A percentile compares a stretch with the other conserved stretches of the same genome.
These are phyloP conservation scores for Ellobium chinense DNA, from an alignment of 2,888 invertebrate species.

Conservation along the genomic window DNA sequence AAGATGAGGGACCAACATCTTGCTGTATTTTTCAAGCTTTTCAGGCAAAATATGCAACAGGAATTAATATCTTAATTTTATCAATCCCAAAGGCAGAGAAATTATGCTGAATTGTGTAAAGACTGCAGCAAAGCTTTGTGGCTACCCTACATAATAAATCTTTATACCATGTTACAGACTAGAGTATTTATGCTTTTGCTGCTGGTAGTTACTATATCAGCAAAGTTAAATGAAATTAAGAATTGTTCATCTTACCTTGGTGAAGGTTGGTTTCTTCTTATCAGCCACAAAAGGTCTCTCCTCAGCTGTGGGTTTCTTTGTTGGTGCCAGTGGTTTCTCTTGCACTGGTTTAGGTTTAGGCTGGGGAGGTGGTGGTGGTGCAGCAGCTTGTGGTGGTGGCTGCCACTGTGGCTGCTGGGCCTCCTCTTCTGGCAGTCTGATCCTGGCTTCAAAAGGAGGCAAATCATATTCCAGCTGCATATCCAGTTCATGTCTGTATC, in stretches of 20 bases:
- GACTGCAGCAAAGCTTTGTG: too few relatives aligned
- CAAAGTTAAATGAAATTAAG: too few relatives aligned
- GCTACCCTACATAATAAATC: too few relatives aligned
- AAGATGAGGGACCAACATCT: too few relatives aligned
- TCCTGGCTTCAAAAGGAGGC: constrained; percentile 63
- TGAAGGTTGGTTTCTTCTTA: constrained; percentile 42
- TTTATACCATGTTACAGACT: too few relatives aligned
- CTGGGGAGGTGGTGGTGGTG: constrained; percentile 51
- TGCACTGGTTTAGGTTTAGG: constrained; percentile 43
- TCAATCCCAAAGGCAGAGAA: too few relatives aligned
- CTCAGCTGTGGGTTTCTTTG: constrained; percentile 19
- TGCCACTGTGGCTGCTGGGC: constrained; percentile 35
- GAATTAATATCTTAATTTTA: too few relatives aligned
- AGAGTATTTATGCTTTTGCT: too few relatives aligned
- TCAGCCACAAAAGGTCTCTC: constrained; percentile 36
- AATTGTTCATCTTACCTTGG: constrained; percentile 36
- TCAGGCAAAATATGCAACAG: too few relatives aligned
- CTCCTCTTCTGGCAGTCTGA: constrained; percentile 60
- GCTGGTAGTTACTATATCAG: too few relatives aligned
- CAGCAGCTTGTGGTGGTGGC: constrained; percentile 3
- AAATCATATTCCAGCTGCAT: constrained; percentile 62
- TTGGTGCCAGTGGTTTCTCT: constrained; percentile 14
- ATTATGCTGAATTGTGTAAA: too few relatives aligned
- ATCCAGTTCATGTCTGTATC: constrained; percentile 62
- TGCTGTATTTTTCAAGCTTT: too few relatives aligned